A percentile compares a stretch with the other conserved stretches of the same genome.
Conservation (phyloP, 2,888 invertebrate genomes). For the Achlya flavicornis region DNA sequence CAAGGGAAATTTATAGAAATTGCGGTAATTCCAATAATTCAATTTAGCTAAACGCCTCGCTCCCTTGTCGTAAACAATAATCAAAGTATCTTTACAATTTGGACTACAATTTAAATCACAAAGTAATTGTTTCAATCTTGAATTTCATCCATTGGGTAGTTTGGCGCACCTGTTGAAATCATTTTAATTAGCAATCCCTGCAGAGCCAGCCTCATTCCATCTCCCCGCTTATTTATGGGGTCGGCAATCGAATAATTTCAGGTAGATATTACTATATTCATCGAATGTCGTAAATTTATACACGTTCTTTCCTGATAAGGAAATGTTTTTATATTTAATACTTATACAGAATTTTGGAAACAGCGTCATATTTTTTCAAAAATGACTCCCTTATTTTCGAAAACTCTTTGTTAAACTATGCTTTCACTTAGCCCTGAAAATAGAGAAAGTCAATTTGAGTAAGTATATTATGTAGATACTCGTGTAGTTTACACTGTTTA, state of each 20-base stretch:
- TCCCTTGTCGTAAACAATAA: not conserved
- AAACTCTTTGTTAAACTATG: conserved; percentile 28
- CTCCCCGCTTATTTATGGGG: conserved; percentile 11
- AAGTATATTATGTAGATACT: conserved; percentile 12
- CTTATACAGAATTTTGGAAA: no score
- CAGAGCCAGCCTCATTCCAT: conserved; percentile 14
- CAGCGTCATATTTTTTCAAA: no score
- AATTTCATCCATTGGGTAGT: conserved; percentile 33
- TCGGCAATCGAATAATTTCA: conserved; percentile 7
- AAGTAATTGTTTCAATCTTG: conserved; percentile 21
- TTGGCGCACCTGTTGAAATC: conserved; percentile 40
- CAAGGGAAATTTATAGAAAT: no score
- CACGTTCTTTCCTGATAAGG: not conserved
- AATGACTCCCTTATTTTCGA: not conserved
- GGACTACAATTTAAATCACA: conserved; percentile 9
- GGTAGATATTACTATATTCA: not conserved
- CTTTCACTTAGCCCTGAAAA: conserved; percentile 44
- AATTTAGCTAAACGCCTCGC: not conserved
- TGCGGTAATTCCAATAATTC: conserved; percentile 29
- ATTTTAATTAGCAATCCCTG: conserved; percentile 36
- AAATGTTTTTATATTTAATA: no score
- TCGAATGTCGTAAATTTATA: conserved; percentile 11
- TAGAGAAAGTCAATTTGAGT: conserved; percentile 38
- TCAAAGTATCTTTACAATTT: conserved; percentile 5
- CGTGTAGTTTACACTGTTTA: conserved; percentile 13